These are phyloP conservation scores for Ancistrus triradiatus DNA, from an alignment of 2,113 vertebrate species.

Conservation along the genomic window DNA sequence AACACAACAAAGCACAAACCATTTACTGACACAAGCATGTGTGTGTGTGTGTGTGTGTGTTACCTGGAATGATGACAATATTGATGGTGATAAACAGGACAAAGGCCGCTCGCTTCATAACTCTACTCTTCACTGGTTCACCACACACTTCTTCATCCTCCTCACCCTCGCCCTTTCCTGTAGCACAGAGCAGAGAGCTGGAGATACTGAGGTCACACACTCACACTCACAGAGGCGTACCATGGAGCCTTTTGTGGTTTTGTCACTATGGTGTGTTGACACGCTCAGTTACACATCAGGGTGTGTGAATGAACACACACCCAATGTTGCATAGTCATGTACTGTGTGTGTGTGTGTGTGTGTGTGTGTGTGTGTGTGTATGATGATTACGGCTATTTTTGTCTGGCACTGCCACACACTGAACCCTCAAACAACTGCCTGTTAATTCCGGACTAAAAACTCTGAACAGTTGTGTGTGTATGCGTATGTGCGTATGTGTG, in stretches of 20 bases:
- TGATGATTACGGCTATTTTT: conserved; percentile 66
- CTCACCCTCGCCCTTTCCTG: conserved; percentile 5
- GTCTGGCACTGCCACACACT: conserved; percentile 15
- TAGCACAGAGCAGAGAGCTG: background rate
- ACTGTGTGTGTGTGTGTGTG: background rate
- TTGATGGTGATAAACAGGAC: background rate
- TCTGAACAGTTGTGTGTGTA: background rate
- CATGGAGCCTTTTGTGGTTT: conserved; percentile 40
- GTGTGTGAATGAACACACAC: conserved; percentile 41
- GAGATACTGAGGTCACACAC: conserved; percentile 46
- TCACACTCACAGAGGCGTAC: background rate
- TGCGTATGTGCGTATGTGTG: background rate
- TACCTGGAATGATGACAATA: background rate
- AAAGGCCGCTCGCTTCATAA: conserved; percentile 6
- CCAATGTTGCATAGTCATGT: conserved; percentile 37
- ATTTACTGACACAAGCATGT: background rate
- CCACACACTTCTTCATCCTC: conserved; percentile 1
- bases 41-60: conserved; percentile 6
- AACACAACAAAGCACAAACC: background rate
- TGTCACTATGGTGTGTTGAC: conserved; percentile 51
- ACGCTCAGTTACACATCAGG: conserved; percentile 49
- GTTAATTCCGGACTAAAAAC: no score
- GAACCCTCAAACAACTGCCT: background rate
- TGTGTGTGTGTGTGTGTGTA: conserved; percentile 13
- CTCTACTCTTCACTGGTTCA: conserved; percentile 3